Evolutionary conservation across 2,113 vertebrate species (phyloP).

Genomic region (Pachypanchax playfairii): DNA sequence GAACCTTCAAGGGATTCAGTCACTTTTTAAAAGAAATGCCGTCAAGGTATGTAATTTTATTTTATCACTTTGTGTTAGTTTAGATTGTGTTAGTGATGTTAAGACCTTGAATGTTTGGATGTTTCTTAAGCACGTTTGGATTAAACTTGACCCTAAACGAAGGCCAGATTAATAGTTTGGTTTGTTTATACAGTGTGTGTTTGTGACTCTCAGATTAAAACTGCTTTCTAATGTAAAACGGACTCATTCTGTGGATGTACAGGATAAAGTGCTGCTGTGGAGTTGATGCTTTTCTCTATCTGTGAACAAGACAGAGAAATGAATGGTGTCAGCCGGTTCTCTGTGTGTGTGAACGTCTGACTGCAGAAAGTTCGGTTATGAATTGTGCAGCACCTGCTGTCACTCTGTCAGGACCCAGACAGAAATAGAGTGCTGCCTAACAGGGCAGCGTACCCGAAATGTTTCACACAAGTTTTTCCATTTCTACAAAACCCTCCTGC

Average conservation of each 20-base stretch:
- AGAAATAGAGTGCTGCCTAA: constrained; percentile 66
- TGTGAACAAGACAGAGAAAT: constrained; percentile 1
- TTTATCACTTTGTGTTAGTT: not conserved
- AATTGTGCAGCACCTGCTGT: constrained; percentile 73
- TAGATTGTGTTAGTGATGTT: not conserved
- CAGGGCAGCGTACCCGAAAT: constrained; percentile 27
- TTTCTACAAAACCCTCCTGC: not conserved
- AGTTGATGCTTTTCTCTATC: not conserved
- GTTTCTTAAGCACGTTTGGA: not conserved
- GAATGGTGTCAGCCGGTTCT: not conserved
- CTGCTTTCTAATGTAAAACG: too few species aligned
- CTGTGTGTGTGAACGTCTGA: constrained; percentile 30
- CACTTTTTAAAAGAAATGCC: constrained; percentile 8
- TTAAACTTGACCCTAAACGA: too few species aligned
- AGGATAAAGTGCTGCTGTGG: not conserved
- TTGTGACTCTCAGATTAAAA: too few species aligned
- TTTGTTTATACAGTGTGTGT: too few species aligned
- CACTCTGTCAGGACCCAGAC: constrained; percentile 57
- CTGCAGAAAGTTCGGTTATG: constrained; percentile 50
- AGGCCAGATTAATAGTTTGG: too few species aligned
- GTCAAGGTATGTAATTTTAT: constrained; percentile 48
- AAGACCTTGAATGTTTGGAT: not conserved
- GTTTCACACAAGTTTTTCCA: constrained; percentile 43
- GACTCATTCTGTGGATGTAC: not conserved
- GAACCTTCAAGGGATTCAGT: not conserved